phyloP scores from a whole-genome alignment of 2,797 vertebrate species.

The Characodon lateralis region DNA sequence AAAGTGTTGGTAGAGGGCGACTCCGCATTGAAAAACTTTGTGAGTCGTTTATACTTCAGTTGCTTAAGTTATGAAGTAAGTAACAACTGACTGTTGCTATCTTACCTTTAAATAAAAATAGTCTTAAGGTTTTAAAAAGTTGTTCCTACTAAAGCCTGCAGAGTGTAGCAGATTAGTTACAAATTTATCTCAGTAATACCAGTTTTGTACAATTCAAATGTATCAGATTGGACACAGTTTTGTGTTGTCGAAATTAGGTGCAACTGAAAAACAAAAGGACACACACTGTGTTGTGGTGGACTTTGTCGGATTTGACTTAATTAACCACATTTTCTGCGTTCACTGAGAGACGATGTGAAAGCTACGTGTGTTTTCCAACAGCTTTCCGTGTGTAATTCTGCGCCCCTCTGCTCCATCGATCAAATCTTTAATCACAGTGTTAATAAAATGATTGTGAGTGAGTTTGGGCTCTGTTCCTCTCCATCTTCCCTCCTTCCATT shows the following conservation, averaged over 20 bases:
- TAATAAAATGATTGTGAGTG: slow-evolving; percentile 44
- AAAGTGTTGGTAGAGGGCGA: no score
- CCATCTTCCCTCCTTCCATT: slow-evolving; percentile 22
- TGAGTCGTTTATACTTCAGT: neutral
- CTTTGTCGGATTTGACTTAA: neutral
- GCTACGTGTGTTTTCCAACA: neutral
- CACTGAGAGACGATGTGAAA: slow-evolving; percentile 8
- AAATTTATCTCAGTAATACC: neutral
- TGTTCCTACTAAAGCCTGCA: neutral
- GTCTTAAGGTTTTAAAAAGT: neutral
- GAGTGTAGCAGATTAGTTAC: neutral
- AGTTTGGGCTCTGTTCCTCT: slow-evolving; percentile 33
- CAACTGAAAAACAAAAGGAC: neutral
- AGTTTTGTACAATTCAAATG: neutral
- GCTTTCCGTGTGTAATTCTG: neutral
- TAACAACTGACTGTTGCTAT: neutral
- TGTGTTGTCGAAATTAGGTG: neutral
- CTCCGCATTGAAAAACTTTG: no score
- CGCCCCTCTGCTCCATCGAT: slow-evolving; percentile 48
- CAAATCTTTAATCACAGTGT: slow-evolving; percentile 53
- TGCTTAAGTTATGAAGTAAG: neutral
- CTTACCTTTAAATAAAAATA: no score
- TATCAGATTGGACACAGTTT: neutral
- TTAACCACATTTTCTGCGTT: slow-evolving; percentile 18
- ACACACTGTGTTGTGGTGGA: neutral